Percentiles rank a stretch among this genome's conserved stretches.
phyloP scores from a whole-genome alignment of 2,797 vertebrate species.

The Stomatorhinus walkeri region DNA sequence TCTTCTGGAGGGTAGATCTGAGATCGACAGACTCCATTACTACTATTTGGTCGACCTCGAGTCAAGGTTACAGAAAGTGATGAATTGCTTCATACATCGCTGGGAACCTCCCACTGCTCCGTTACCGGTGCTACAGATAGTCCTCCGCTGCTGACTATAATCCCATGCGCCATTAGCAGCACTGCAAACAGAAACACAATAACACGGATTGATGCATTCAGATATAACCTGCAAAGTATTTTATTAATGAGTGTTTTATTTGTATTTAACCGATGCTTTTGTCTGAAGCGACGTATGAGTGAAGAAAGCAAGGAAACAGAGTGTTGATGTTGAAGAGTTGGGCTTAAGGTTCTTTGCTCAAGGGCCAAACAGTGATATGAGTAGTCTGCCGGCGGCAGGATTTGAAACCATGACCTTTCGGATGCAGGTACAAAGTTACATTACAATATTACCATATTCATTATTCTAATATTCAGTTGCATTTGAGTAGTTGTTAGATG shows the following conservation, averaged over 20 bases:
- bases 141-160: neutral
- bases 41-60: neutral
- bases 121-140: neutral
- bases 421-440: neutral
- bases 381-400: neutral
- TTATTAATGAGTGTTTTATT: neutral
- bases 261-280: neutral
- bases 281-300: neutral
- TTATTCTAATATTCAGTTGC: neutral
- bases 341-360: neutral
- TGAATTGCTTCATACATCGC: neutral
- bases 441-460: neutral
- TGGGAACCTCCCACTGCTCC: neutral
- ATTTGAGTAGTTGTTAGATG: neutral
- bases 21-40: constrained; percentile 5
- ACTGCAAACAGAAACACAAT: neutral
- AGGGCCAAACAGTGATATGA: neutral
- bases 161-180: neutral
- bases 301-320: neutral
- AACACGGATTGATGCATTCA: neutral
- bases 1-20: neutral
- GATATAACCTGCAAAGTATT: neutral
- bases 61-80: neutral
- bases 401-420: neutral
- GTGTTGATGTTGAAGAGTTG: neutral